Evolutionary conservation across 2,797 vertebrate species (phyloP).

Genomic region (Alcedo atthis): DNA sequence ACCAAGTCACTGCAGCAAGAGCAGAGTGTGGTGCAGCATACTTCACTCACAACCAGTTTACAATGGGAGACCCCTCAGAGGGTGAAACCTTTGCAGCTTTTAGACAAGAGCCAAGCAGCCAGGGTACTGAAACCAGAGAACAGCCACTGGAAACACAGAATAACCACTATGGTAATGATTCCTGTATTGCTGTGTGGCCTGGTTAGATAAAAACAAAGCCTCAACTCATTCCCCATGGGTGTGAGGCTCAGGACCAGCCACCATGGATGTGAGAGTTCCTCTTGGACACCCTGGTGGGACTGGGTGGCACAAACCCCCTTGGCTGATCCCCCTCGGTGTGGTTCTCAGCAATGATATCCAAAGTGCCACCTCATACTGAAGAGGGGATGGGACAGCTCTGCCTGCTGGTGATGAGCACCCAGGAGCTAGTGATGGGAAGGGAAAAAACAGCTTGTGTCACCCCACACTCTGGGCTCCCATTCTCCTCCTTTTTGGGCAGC

Average conservation of each 20-base stretch:
- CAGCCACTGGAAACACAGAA: not conserved
- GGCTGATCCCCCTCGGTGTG: not conserved
- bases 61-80: not conserved
- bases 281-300: not conserved
- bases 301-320: not conserved
- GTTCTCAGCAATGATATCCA: not conserved
- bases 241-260: not conserved
- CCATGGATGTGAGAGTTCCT: not conserved
- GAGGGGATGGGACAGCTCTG: not conserved
- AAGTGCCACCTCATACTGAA: rapidly evolving
- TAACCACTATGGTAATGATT: not conserved
- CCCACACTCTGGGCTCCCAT: not conserved
- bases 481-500: not conserved
- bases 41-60: not conserved
- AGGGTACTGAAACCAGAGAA: not conserved
- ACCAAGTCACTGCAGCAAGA: not conserved
- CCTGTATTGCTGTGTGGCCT: not conserved
- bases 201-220: not conserved
- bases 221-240: not conserved
- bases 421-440: not conserved
- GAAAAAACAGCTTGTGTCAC: not conserved
- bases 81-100: not conserved
- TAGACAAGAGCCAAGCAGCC: not conserved
- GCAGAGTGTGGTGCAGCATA: rapidly evolving
- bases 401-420: not conserved